Evolutionary conservation across 2,888 invertebrate species (phyloP).

Genomic region (Tetrapedia diversipes): DNA sequence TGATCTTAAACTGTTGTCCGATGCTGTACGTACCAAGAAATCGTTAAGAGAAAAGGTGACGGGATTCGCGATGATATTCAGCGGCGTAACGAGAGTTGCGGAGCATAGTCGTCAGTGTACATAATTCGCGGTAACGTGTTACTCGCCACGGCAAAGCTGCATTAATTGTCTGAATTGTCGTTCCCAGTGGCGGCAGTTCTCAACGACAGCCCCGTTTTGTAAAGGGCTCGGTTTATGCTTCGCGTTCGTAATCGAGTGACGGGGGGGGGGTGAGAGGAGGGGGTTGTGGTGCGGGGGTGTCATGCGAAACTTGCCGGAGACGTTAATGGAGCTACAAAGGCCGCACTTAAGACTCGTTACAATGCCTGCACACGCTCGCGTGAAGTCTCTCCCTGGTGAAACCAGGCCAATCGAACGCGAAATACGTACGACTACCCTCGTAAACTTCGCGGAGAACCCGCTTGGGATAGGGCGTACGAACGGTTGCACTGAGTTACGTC

Average conservation of each 20-base stretch:
- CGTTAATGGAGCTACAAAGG: slow-evolving; percentile 64
- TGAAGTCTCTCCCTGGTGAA: slow-evolving; percentile 5
- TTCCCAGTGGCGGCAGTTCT: slow-evolving; percentile 37
- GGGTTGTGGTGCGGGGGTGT: slow-evolving; percentile 62
- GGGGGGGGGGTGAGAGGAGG: too few species aligned
- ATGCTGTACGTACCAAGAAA: neutral
- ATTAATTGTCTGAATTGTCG: slow-evolving; percentile 67
- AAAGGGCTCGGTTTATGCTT: slow-evolving; percentile 34
- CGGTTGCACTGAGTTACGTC: too few species aligned
- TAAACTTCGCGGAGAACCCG: neutral
- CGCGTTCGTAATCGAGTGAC: slow-evolving; percentile 49
- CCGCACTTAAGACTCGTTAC: slow-evolving; percentile 58
- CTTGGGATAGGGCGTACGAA: neutral
- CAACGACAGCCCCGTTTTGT: slow-evolving; percentile 37
- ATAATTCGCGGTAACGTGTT: slow-evolving; percentile 55
- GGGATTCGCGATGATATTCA: neutral
- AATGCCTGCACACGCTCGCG: slow-evolving; percentile 45
- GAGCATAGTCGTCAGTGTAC: slow-evolving; percentile 9
- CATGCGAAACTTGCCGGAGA: slow-evolving; percentile 61
- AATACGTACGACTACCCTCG: neutral
- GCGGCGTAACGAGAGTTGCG: slow-evolving; percentile 5
- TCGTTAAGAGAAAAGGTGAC: neutral
- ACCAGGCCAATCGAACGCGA: slow-evolving; percentile 48
- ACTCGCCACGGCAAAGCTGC: slow-evolving; percentile 47
- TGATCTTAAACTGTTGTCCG: too few species aligned